Percentiles rank a stretch among this genome's conserved stretches.
Conservation (phyloP, 92 coral and sea anemone species). For the Bergia sp. region DNA sequence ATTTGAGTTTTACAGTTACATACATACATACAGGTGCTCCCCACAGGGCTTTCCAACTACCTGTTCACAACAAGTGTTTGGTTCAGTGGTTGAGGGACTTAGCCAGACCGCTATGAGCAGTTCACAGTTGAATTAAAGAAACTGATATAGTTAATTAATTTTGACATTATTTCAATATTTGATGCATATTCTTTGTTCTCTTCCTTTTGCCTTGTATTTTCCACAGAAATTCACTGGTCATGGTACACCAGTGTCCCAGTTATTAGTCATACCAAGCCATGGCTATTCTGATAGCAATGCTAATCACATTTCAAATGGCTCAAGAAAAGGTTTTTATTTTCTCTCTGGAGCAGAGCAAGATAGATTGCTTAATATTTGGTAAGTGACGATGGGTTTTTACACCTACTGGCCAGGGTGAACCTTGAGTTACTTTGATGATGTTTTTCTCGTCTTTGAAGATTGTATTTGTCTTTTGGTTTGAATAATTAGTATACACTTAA, state of each 20-base stretch:
- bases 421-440: not conserved
- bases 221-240: conserved; percentile 95
- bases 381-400: conserved; percentile 12
- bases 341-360: conserved; percentile 94
- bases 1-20: no score
- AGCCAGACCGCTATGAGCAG: no score
- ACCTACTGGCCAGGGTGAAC: not conserved
- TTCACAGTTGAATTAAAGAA: no score
- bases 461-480: not conserved
- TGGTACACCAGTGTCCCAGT: conserved; percentile 81
- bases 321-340: conserved; percentile 80
- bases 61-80: no score
- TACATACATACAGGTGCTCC: no score
- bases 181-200: not conserved
- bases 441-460: not conserved
- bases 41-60: no score
- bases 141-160: no score
- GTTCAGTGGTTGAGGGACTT: no score
- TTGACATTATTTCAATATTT: no score
- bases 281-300: conserved; percentile 69
- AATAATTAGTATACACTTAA: no score
- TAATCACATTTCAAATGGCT: conserved; percentile 69
- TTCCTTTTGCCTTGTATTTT: not conserved
- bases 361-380: conserved; percentile 90
- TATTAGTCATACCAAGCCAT: conserved; percentile 80